Conservation (phyloP, 2,113 vertebrate species). For the Isurus oxyrinchus region DNA sequence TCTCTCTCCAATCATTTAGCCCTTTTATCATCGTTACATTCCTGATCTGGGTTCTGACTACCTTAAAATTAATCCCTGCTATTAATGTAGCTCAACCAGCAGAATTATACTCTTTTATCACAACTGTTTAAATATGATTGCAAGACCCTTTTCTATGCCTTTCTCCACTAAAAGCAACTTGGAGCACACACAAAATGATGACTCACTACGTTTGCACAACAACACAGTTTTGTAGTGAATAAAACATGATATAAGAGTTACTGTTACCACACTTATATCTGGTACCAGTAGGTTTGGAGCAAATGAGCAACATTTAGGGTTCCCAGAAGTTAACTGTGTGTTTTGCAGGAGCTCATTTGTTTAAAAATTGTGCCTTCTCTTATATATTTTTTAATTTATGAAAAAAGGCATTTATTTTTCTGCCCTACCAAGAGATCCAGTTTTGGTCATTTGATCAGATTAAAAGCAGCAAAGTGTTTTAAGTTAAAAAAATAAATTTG, state of each 20-base stretch:
- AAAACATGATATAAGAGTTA: background rate
- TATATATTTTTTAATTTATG: slow-evolving; percentile 27
- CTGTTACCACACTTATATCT: background rate
- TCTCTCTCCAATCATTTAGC: slow-evolving; percentile 44
- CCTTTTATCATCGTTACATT: background rate
- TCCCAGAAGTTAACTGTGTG: background rate
- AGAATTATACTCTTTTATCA: background rate
- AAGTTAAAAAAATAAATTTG: background rate
- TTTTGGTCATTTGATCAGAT: slow-evolving; percentile 21
- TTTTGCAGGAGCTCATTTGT: slow-evolving; percentile 19
- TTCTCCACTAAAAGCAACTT: slow-evolving; percentile 6
- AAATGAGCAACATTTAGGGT: slow-evolving; percentile 2
- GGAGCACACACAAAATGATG: background rate
- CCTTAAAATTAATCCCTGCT: slow-evolving; percentile 23
- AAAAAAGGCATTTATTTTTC: slow-evolving; percentile 18
- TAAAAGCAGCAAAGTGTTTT: slow-evolving; percentile 25
- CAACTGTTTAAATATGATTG: slow-evolving; percentile 18
- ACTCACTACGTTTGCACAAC: slow-evolving; percentile 15
- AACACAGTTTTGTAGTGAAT: background rate
- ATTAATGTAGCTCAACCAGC: slow-evolving; percentile 17
- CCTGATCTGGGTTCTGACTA: slow-evolving; percentile 23
- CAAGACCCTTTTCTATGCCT: slow-evolving; percentile 13
- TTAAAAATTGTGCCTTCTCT: slow-evolving; percentile 22
- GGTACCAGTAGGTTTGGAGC: background rate
- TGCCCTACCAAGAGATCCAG: background rate